Percentiles rank a stretch among this genome's conserved stretches.
Conservation (phyloP, 2,113 vertebrate genomes). For the Hyperoodon ampullatus region DNA sequence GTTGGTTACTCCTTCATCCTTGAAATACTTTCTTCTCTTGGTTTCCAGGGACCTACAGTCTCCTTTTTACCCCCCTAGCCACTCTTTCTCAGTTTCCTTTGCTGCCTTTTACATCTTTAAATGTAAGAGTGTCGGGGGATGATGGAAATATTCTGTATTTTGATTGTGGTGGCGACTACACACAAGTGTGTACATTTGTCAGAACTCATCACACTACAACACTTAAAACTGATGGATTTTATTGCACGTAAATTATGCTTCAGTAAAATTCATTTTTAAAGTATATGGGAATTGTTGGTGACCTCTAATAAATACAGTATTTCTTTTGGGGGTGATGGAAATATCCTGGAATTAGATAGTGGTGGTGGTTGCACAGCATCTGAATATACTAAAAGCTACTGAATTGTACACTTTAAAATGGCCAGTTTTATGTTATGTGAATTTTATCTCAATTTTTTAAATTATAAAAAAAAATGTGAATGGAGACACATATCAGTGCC, state of each 20-base stretch:
- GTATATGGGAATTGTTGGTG: not conserved
- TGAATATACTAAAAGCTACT: slow-evolving; percentile 1
- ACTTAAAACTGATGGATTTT: slow-evolving; percentile 1
- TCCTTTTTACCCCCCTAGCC: not conserved
- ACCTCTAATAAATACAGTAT: not conserved
- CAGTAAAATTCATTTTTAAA: not conserved
- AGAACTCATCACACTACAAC: not conserved
- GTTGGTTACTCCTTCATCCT: slow-evolving; percentile 11
- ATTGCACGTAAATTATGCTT: slow-evolving; percentile 11
- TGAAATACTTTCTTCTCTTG: slow-evolving; percentile 39
- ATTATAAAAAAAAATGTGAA: not conserved
- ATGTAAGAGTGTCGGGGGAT: not conserved
- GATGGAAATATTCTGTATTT: slow-evolving; percentile 34
- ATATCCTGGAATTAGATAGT: slow-evolving; percentile 23
- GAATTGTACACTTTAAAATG: not conserved
- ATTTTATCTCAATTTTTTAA: not conserved
- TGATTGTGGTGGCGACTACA: not conserved
- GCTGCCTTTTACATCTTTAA: not conserved
- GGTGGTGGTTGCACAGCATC: not conserved
- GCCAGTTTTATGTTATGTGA: not conserved
- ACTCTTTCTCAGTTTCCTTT: slow-evolving; percentile 44
- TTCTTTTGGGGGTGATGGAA: not conserved
- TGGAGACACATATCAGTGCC: not conserved
- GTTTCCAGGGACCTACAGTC: not conserved
- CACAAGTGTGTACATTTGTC: not conserved